phyloP scores from a whole-genome alignment of 2,888 invertebrate species.

The Vanessa cardui region DNA sequence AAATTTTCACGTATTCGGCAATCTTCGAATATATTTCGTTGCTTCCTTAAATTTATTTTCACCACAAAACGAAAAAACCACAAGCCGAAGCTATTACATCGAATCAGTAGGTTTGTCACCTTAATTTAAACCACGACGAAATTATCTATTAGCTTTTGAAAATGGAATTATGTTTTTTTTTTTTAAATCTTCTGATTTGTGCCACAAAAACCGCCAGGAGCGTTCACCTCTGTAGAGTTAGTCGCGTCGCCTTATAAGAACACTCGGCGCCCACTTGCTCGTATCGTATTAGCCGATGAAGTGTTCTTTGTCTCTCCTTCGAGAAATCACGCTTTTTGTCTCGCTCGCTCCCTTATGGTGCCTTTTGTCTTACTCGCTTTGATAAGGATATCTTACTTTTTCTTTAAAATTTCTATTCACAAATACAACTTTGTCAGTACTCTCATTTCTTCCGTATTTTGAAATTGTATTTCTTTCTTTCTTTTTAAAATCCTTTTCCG shows the following conservation, averaged over 20 bases:
- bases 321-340: constrained; percentile 35
- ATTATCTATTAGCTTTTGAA: too few species aligned
- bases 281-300: constrained; percentile 59
- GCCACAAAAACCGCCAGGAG: constrained; percentile 46
- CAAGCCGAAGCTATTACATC: too few species aligned
- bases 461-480: neutral
- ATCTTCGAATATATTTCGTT: too few species aligned
- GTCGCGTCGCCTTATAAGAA: constrained; percentile 57
- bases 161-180: neutral
- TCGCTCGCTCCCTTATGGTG: constrained; percentile 11
- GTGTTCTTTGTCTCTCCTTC: constrained; percentile 40
- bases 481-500: constrained; percentile 4
- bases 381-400: constrained; percentile 21
- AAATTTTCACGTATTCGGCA: too few species aligned
- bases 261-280: constrained; percentile 59
- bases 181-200: constrained; percentile 27
- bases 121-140: too few species aligned
- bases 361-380: constrained; percentile 25
- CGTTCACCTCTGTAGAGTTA: constrained; percentile 57
- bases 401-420: constrained; percentile 16
- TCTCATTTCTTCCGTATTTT: constrained; percentile 1
- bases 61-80: too few species aligned
- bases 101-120: too few species aligned
- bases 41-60: too few species aligned
- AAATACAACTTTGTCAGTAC: constrained; percentile 7